Conservation (phyloP, 2,113 vertebrate species). For the Perca schrenkii region DNA sequence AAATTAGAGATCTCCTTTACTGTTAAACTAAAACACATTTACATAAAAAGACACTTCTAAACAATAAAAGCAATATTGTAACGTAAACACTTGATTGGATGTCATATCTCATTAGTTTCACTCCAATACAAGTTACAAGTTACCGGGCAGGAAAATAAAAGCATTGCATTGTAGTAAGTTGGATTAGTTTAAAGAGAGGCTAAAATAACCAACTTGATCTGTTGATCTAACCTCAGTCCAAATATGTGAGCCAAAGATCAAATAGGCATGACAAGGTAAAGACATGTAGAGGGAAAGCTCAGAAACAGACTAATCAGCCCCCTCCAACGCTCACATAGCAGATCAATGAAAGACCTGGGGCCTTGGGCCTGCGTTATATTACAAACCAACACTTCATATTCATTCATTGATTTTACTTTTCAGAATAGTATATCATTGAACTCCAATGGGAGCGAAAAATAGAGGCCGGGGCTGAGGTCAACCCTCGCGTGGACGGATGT, state of each 20-base stretch:
- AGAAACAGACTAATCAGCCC: slow-evolving; percentile 83
- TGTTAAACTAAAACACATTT: background rate
- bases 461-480: slow-evolving; percentile 96
- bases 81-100: background rate
- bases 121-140: slow-evolving; percentile 13
- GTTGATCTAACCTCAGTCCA: slow-evolving; percentile 64
- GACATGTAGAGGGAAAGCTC: slow-evolving; percentile 76
- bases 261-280: slow-evolving; percentile 73
- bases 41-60: background rate
- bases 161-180: background rate
- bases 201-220: slow-evolving; percentile 50
- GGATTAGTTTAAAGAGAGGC: slow-evolving; percentile 32
- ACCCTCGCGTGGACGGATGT: slow-evolving; percentile 91
- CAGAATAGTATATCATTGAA: slow-evolving; percentile 97
- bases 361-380: slow-evolving; percentile 91
- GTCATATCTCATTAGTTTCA: background rate
- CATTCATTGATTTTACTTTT: slow-evolving; percentile 98
- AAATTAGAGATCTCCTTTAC: background rate
- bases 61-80: background rate
- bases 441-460: slow-evolving; percentile 96
- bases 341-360: slow-evolving; percentile 86
- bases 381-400: slow-evolving; percentile 97
- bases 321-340: slow-evolving; percentile 75
- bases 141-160: background rate
- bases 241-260: slow-evolving; percentile 75